Base-by-base conservation (phyloP, 2,888 invertebrate species). In the Elegia similella region DNA sequence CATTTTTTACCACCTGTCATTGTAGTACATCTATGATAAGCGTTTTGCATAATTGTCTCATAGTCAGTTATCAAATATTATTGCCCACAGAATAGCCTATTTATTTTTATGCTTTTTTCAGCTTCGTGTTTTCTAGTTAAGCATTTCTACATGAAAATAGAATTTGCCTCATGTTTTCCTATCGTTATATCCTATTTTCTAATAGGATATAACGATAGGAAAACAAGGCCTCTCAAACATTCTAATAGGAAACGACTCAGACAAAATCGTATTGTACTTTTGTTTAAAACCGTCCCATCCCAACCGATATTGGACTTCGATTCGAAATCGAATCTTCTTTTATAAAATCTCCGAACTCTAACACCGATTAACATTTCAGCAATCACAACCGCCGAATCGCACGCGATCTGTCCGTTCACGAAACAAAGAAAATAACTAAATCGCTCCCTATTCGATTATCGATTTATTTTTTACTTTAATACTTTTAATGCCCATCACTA, bases 301-400 rank as follows among this genome's bases (percentile, higher is more conserved):
- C 55, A 52, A 59, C 61, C 58, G 58, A 66, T 60, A 69, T 68
- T 68, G 57, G 62, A 69, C 64, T 76, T 66, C 65, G 67, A 75
- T 73, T 73, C 71, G 70, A 75, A 83, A 78, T 73, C 68, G 74
- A 79, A 76, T 80, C 78, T 74, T 67, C 76, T 65, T 70, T 76
- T 81, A 82, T 82, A 83, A 80, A 83, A 86, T 84, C 80, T 82
- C 72, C 65, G 68, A 75, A 78, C 71, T 76, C 71, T 68, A 71
- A 78, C 80, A 78, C 70, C 84, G 82, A 86, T 87, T 86, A 87
- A 84, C 84, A 83, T 88, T 87, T 84, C 80, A 85, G 81, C 78
- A 81, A 86, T 86, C 84, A 80, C 77, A 84, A 86, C 82, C 81
- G 81, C 72, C 74, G 63, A 64, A 62, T 59, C 64, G 63, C 86